A percentile compares a stretch with the other conserved stretches of the same genome.
Evolutionary conservation across 2,113 vertebrate genomes (phyloP).

Genomic region (Nothocercus julius): DNA sequence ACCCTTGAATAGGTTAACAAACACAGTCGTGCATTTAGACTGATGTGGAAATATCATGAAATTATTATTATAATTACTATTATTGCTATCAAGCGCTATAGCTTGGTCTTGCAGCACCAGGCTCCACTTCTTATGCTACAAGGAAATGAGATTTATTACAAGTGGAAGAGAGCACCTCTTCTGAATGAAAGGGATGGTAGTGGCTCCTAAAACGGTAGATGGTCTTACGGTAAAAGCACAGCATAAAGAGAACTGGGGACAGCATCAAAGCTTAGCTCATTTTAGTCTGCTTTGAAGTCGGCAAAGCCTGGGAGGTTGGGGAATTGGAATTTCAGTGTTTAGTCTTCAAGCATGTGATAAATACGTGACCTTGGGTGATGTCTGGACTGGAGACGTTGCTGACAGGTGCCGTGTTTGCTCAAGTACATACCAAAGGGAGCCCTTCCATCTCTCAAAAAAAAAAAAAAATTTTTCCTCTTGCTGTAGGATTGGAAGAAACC

Average conservation of each 20-base stretch:
- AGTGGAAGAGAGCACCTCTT: background rate
- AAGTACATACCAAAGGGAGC: background rate
- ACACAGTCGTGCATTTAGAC: background rate
- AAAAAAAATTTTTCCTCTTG: background rate
- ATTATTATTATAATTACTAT: background rate
- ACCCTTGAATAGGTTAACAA: background rate
- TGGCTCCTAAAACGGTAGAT: background rate
- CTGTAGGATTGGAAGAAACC: background rate
- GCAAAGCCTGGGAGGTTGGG: background rate
- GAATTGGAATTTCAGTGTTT: fast-evolving
- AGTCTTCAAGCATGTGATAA: background rate
- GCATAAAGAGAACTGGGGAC: background rate
- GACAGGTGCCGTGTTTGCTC: background rate
- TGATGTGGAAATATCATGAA: background rate
- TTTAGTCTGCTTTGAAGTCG: background rate
- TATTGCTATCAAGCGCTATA: background rate
- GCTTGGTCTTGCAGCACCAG: background rate
- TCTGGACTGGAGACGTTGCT: background rate
- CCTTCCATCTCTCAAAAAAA: background rate
- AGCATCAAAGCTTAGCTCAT: background rate
- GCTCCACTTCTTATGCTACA: background rate
- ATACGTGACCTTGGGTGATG: background rate
- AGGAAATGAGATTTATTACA: background rate
- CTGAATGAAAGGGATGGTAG: background rate
- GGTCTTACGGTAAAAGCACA: background rate